phyloP scores from a whole-genome alignment of 2,797 vertebrate species.

The Trachops cirrhosus region DNA sequence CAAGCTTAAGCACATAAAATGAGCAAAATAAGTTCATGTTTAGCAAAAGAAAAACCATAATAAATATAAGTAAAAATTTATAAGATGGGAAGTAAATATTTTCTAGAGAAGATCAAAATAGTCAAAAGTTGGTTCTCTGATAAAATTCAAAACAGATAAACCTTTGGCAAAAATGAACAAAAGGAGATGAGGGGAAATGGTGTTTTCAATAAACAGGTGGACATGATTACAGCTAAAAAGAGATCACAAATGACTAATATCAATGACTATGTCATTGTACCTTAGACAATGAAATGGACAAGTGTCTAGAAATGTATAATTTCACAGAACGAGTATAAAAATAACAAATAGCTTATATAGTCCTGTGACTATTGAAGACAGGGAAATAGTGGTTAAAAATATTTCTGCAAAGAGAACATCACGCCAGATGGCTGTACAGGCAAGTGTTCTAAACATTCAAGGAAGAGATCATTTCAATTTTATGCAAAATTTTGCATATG shows the following conservation, averaged over 20 bases:
- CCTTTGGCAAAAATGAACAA: background rate
- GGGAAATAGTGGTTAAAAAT: background rate
- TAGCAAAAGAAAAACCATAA: background rate
- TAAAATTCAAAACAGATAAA: conserved; percentile 22
- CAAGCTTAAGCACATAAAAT: background rate
- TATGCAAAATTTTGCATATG: background rate
- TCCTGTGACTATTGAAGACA: background rate
- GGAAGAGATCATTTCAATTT: background rate
- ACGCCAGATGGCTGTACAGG: background rate
- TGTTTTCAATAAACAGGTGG: background rate
- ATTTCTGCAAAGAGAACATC: conserved; percentile 6
- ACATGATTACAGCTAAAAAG: background rate
- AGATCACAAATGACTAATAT: background rate
- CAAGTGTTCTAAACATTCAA: background rate
- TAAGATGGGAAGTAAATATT: background rate
- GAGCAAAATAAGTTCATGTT: background rate
- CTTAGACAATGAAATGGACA: background rate
- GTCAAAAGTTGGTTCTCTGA: background rate
- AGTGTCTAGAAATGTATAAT: background rate
- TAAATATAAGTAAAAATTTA: background rate
- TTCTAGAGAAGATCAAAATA: background rate
- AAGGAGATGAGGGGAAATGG: background rate
- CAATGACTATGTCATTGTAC: background rate
- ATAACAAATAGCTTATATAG: background rate
- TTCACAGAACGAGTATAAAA: background rate